phyloP scores from a whole-genome alignment of 1,140 invertebrate species.

The Bombus confusus region DNA sequence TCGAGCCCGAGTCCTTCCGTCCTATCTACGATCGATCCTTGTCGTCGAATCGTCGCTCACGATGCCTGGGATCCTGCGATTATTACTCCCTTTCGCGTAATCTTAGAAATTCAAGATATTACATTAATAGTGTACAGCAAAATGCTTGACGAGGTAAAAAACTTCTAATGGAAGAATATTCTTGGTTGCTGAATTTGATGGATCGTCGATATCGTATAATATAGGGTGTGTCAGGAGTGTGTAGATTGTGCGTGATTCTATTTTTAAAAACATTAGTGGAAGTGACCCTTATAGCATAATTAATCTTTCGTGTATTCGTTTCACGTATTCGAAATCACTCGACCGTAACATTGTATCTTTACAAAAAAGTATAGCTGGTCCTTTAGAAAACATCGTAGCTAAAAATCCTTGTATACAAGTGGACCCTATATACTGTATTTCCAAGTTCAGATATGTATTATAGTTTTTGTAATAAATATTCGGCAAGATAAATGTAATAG shows the following conservation, averaged over 20 bases:
- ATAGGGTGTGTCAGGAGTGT: neutral
- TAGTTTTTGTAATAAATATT: neutral
- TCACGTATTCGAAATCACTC: neutral
- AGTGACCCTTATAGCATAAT: no score
- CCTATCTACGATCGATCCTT: neutral
- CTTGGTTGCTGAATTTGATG: no score
- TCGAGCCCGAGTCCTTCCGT: conserved; percentile 16
- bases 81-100: neutral
- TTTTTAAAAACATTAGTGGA: neutral
- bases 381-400: neutral
- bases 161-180: neutral
- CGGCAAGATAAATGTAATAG: neutral
- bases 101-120: neutral
- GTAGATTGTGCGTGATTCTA: neutral
- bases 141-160: neutral
- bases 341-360: neutral
- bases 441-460: neutral
- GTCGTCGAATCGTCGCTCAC: neutral
- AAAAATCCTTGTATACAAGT: no score
- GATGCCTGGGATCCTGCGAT: neutral
- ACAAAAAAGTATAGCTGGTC: neutral
- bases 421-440: neutral
- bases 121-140: neutral
- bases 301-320: neutral
- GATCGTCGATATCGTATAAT: no score